Base-by-base conservation (phyloP, 2,888 invertebrate genomes). In the Molanna angustata region DNA sequence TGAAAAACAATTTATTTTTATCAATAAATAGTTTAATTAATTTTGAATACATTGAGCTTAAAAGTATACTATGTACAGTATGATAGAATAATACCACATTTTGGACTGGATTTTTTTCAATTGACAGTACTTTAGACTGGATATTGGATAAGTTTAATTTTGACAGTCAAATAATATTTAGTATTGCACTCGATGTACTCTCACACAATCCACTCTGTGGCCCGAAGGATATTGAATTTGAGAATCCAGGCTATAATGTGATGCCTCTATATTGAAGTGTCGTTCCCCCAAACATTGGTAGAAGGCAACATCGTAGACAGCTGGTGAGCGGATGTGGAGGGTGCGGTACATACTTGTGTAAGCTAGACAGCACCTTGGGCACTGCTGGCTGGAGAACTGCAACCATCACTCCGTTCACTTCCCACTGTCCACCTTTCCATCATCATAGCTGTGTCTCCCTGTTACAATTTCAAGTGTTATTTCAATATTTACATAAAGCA, bases 381-480 rank as follows among this genome's bases (percentile, higher is more conserved):
- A 18, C 51, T 52, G 48, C 59, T 54, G n/a, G 50, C 55, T 22
- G 54, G 49, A 32, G 57, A 52, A 66, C 70, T 51, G 53, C 48
- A 56, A 11, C 54, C 69, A 66, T 71, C 69, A 64, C 71, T 69
- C 48, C 41, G 51, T 17, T 49, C 50, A 21, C 56, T 68, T 67
- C 71, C 69, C 66, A 71, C 69, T 69, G 74, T 70, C 78, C 78
- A 78, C 68, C 73, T 67, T 71, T 76, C 76, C 68, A 73, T 73
- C 77, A 79, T 79, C 79, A 79, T 74, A 79, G 79, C 75, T 78
- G 79, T 78, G 79, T 79, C 76, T 79, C 79, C 79, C 79, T 79
- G 13, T 4, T n/a, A 39, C 16, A 3, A 39, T n/a, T n/a, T n/a
- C n/a, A n/a, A n/a, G n/a, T n/a, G n/a, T n/a, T n/a, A n/a, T n/a